Conservation (phyloP, 2,888 invertebrate genomes). For the Rhynchonema sp. region DNA sequence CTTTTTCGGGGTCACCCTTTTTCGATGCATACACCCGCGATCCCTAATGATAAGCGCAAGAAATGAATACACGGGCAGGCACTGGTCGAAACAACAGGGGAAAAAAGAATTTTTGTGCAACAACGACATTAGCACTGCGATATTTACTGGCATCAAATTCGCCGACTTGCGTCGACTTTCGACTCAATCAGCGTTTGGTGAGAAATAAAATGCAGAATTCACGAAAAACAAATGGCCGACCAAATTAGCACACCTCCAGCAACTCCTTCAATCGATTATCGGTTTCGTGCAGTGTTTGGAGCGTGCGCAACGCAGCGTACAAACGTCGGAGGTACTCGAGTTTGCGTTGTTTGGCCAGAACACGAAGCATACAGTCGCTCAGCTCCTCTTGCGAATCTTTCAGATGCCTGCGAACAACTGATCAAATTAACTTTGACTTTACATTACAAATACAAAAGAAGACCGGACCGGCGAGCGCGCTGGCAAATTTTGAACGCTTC, state of each 20-base stretch:
- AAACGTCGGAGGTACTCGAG: constrained; percentile 26
- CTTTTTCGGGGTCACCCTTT: too few species aligned
- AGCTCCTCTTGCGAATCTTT: not conserved
- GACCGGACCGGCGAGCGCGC: not conserved
- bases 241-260: constrained; percentile 22
- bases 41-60: too few species aligned
- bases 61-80: too few species aligned
- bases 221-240: too few species aligned
- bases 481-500: not conserved
- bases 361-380: not conserved
- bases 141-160: too few species aligned
- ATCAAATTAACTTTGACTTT: not conserved
- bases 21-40: too few species aligned
- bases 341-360: constrained; percentile 27
- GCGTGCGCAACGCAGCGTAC: constrained; percentile 27
- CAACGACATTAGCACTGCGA: not conserved
- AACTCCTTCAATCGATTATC: constrained; percentile 28
- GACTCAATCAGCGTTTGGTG: too few species aligned
- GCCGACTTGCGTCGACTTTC: too few species aligned
- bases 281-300: constrained; percentile 32
- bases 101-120: too few species aligned
- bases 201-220: too few species aligned
- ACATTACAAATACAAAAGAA: not conserved
- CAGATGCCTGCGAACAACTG: not conserved
- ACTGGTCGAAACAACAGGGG: too few species aligned